Percentiles rank a stretch among this genome's conserved stretches.
Evolutionary conservation across 2,888 invertebrate genomes (phyloP).

Genomic region (Macropis europaea): DNA sequence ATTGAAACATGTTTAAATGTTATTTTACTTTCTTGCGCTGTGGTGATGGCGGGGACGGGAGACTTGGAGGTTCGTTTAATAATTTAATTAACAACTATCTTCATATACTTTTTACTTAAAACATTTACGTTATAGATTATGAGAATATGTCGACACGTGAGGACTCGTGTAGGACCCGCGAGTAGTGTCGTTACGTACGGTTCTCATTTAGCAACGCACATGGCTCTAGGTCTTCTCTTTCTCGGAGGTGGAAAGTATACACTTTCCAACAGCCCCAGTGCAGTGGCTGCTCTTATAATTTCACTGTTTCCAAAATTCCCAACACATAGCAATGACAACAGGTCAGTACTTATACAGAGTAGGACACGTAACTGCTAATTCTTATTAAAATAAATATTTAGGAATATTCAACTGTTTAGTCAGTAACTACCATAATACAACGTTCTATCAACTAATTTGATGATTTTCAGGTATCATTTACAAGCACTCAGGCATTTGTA

Average conservation of each 20-base stretch:
- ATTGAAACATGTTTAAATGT: constrained; percentile 94
- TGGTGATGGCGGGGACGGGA: constrained; percentile 98
- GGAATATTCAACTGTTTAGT: neutral
- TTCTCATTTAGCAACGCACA: constrained; percentile 96
- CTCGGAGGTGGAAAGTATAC: constrained; percentile 96
- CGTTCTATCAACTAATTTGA: neutral
- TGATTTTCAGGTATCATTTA: constrained; percentile 89
- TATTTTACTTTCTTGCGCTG: constrained; percentile 89
- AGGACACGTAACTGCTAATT: too few species aligned
- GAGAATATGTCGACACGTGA: constrained; percentile 91
- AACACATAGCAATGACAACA: constrained; percentile 96
- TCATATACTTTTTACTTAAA: neutral
- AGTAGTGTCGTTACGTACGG: constrained; percentile 90
- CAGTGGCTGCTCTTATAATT: constrained; percentile 94
- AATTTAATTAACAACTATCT: neutral
- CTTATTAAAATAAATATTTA: too few species aligned
- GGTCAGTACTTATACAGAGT: constrained; percentile 82
- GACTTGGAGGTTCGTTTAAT: constrained; percentile 84
- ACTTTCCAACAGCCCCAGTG: constrained; percentile 89
- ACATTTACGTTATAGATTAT: constrained; percentile 81
- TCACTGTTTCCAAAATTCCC: constrained; percentile 99
- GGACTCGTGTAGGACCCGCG: constrained; percentile 88
- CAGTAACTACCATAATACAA: neutral
- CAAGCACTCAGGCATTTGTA: constrained; percentile 98
- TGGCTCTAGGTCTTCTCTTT: constrained; percentile 95